These are phyloP conservation scores for Eilema sororculum DNA, from an alignment of 2,888 invertebrate species.

Conservation along the genomic window DNA sequence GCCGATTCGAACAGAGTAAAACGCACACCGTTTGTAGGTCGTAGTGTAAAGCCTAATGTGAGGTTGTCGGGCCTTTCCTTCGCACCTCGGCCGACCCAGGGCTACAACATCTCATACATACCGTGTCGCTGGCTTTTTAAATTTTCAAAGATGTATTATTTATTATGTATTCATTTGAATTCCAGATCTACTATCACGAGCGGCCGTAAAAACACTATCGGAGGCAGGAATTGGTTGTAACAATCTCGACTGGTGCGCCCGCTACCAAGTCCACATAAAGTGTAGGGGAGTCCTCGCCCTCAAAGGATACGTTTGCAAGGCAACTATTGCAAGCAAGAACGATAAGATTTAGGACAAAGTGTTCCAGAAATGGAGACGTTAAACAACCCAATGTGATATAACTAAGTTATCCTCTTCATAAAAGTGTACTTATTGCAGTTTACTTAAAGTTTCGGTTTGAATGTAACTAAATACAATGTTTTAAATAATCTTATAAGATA, in stretches of 20 bases:
- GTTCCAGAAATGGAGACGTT: conserved; percentile 1
- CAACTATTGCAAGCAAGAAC: conserved; percentile 65
- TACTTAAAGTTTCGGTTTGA: conserved; percentile 11
- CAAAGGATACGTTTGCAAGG: conserved; percentile 93
- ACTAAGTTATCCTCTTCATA: conserved; percentile 15
- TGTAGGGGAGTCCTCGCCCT: conserved; percentile 96
- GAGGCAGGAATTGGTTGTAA: conserved; percentile 75
- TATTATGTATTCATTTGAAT: conserved; percentile 18
- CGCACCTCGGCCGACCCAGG: no score
- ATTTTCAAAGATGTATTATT: not conserved
- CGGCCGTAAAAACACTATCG: conserved; percentile 87
- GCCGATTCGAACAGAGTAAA: no score
- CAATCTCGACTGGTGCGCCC: conserved; percentile 91
- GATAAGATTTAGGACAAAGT: conserved; percentile 29
- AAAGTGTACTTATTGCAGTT: conserved; percentile 23
- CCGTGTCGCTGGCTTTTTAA: no score
- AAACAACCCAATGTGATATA: conserved; percentile 20
- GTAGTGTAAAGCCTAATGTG: no score
- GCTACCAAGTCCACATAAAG: conserved; percentile 96
- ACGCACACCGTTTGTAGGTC: no score
- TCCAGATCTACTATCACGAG: conserved; percentile 80
- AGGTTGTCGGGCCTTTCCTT: no score
- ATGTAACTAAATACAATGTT: conserved; percentile 5
- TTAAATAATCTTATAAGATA: not conserved
- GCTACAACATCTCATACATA: no score